Conservation (phyloP, 2,113 vertebrate species). For the Seriola rivoliana region DNA sequence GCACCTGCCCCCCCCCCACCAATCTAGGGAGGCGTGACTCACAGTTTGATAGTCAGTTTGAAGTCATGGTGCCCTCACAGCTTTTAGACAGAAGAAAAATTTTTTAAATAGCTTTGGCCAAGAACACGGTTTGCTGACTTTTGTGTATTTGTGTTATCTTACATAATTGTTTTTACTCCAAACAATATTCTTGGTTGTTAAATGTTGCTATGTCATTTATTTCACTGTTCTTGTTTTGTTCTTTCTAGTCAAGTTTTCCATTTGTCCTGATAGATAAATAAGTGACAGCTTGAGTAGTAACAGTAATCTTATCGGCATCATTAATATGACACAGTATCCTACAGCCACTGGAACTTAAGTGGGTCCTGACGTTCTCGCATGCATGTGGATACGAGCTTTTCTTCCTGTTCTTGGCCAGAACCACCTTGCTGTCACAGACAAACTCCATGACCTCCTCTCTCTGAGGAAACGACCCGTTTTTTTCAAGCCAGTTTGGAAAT, state of each 20-base stretch:
- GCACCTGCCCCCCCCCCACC: background rate
- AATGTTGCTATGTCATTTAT: background rate
- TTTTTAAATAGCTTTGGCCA: background rate
- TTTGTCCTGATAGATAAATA: conserved; percentile 27
- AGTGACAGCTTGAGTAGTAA: background rate
- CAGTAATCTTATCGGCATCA: conserved; percentile 36
- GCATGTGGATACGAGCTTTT: conserved; percentile 39
- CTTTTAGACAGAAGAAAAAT: background rate
- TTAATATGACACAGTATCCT: conserved; percentile 43
- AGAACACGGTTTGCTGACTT: background rate
- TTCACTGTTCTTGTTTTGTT: background rate
- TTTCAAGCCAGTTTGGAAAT: conserved; percentile 49
- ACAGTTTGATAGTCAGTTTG: background rate
- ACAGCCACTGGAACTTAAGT: conserved; percentile 35
- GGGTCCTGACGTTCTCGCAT: conserved; percentile 32
- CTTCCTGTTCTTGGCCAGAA: conserved; percentile 49
- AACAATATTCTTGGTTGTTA: background rate
- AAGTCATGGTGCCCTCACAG: background rate
- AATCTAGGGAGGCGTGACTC: background rate
- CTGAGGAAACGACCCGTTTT: conserved; percentile 31
- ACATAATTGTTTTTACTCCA: background rate
- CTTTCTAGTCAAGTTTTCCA: conserved; percentile 15
- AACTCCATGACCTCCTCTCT: conserved; percentile 79
- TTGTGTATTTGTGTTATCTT: background rate
- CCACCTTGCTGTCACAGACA: conserved; percentile 63